phyloP scores from a whole-genome alignment of 2,888 invertebrate species.

The Galeopsomyia nigrocyanea region DNA sequence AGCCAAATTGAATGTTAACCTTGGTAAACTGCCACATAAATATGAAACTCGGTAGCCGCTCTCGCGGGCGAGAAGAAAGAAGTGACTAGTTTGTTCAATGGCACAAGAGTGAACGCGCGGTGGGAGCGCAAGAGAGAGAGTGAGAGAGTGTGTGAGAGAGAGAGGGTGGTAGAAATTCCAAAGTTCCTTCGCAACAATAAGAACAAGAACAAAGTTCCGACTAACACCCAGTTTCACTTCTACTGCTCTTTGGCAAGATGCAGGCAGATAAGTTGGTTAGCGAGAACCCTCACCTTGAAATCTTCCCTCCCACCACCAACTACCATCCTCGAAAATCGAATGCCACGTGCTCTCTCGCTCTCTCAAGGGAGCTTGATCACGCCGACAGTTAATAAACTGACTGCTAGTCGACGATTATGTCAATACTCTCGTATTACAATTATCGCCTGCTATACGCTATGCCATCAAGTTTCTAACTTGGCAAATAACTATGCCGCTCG shows the following conservation, averaged over 20 bases:
- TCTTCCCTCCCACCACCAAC: conserved; percentile 51
- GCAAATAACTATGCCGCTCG: not conserved
- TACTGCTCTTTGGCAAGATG: conserved; percentile 59
- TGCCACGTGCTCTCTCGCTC: conserved; percentile 49
- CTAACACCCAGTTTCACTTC: conserved; percentile 57
- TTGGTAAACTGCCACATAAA: conserved; percentile 59
- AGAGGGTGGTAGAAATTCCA: conserved; percentile 50
- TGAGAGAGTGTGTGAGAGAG: conserved; percentile 50
- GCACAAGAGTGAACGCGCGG: conserved; percentile 54
- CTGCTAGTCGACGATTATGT: not conserved
- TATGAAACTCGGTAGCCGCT: conserved; percentile 64
- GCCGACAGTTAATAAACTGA: conserved; percentile 3
- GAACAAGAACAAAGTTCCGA: conserved; percentile 68
- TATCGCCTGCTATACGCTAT: not conserved
- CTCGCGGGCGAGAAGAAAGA: conserved; percentile 63
- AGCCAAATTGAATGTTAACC: conserved; percentile 54
- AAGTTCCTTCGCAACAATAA: conserved; percentile 68
- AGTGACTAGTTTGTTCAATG: conserved; percentile 68
- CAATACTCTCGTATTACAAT: not conserved
- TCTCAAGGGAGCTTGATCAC: conserved; percentile 3
- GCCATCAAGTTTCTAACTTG: not conserved
- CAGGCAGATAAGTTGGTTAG: conserved; percentile 59
- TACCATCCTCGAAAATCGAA: conserved; percentile 56
- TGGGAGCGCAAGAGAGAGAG: not conserved
- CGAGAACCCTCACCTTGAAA: conserved; percentile 62